A percentile compares a stretch with the other conserved stretches of the same genome.
Evolutionary conservation across 2,113 vertebrate genomes (phyloP).

Genomic region (Xerus inauris): DNA sequence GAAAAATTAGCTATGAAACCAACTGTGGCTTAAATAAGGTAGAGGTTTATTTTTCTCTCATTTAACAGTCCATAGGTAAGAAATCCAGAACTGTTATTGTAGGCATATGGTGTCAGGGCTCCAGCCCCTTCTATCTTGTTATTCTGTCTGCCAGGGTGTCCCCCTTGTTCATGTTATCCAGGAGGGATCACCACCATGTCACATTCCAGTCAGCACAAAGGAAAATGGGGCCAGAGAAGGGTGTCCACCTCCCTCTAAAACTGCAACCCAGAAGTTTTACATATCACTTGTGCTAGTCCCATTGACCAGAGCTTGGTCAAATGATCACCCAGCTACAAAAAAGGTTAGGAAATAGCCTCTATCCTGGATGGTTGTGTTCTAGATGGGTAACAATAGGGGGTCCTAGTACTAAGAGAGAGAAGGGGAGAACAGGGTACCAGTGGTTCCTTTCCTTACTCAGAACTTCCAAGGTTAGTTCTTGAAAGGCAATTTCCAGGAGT

Average conservation of each 20-base stretch:
- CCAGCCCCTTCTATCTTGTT: not conserved
- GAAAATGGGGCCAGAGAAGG: not conserved
- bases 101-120: not conserved
- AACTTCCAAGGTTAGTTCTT: not conserved
- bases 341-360: not conserved
- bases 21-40: not conserved
- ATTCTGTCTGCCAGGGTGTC: not conserved
- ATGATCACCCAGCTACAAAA: not conserved
- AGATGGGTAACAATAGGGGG: not conserved
- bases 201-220: not conserved
- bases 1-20: not conserved
- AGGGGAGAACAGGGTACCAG: not conserved
- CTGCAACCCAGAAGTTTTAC: not conserved
- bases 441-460: not conserved
- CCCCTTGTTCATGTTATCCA: not conserved
- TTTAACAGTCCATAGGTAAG: not conserved
- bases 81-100: not conserved
- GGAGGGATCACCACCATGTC: not conserved
- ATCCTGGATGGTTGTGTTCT: not conserved
- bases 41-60: not conserved
- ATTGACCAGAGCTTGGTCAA: not conserved
- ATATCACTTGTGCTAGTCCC: not conserved
- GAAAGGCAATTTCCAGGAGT: not conserved
- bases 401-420: not conserved
- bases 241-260: not conserved